phyloP scores from a whole-genome alignment of 2,797 vertebrate species.

The Phrynocephalus guinanensis region DNA sequence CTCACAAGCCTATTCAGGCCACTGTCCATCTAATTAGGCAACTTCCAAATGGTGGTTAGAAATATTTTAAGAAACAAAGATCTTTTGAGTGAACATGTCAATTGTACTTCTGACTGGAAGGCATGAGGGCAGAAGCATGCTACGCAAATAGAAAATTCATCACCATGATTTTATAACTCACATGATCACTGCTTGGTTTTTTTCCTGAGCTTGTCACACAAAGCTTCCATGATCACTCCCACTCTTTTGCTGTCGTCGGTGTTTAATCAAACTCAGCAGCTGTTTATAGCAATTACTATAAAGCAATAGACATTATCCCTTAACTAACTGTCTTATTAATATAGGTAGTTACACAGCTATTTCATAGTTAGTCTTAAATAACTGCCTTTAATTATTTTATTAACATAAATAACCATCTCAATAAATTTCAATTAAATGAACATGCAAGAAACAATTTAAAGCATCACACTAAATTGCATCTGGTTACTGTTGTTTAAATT shows the following conservation, averaged over 20 bases:
- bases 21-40: no score
- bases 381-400: conserved; percentile 79
- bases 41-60: not conserved
- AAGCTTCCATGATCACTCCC: conserved; percentile 71
- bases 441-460: conserved; percentile 70
- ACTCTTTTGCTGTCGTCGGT: conserved; percentile 75
- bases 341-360: conserved; percentile 77
- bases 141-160: conserved; percentile 44
- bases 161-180: conserved; percentile 56
- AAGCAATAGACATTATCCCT: conserved; percentile 76
- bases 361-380: conserved; percentile 78
- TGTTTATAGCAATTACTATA: conserved; percentile 78
- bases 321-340: conserved; percentile 80
- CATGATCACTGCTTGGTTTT: conserved; percentile 65
- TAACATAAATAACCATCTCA: conserved; percentile 77
- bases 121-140: not conserved
- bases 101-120: not conserved
- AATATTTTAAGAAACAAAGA: not conserved
- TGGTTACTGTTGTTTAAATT: conserved; percentile 73
- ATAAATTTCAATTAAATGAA: conserved; percentile 77
- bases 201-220: conserved; percentile 69
- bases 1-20: no score
- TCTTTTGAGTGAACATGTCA: not conserved
- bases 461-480: conserved; percentile 66
- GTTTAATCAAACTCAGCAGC: conserved; percentile 79